These are phyloP conservation scores for Lottia gigantea DNA, from an alignment of 2,888 invertebrate genomes.

Conservation along the genomic window DNA sequence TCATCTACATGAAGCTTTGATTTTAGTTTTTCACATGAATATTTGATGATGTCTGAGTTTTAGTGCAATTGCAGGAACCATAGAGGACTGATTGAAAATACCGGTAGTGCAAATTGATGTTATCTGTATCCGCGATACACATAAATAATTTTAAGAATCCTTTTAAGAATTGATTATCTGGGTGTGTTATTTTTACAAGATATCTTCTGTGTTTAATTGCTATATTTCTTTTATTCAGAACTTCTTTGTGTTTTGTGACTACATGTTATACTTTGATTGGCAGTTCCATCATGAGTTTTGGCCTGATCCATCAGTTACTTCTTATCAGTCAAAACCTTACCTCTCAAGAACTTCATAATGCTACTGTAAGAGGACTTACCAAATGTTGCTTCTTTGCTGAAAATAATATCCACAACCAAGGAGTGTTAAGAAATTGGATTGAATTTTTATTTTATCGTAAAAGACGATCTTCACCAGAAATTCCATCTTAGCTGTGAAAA, in stretches of 20 bases:
- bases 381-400: constrained; percentile 38
- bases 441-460: constrained; percentile 40
- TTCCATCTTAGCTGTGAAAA: constrained; percentile 24
- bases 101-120: no score
- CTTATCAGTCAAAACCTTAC: constrained; percentile 65
- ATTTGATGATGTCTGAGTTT: no score
- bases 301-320: constrained; percentile 57
- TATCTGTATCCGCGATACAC: no score
- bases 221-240: constrained; percentile 40
- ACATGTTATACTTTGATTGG: constrained; percentile 52
- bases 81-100: no score
- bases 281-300: constrained; percentile 44
- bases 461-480: constrained; percentile 21
- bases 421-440: constrained; percentile 58
- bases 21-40: no score
- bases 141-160: no score
- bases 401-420: constrained; percentile 54
- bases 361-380: constrained; percentile 39
- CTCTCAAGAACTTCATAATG: constrained; percentile 59
- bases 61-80: no score
- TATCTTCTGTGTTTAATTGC: no score
- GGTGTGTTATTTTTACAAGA: no score
- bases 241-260: constrained; percentile 57
- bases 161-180: no score
- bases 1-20: no score